Evolutionary conservation across 2,797 vertebrate species (phyloP), one percentile per base, ranked within the genome.

Genomic region (Intellagama lesueurii): DNA sequence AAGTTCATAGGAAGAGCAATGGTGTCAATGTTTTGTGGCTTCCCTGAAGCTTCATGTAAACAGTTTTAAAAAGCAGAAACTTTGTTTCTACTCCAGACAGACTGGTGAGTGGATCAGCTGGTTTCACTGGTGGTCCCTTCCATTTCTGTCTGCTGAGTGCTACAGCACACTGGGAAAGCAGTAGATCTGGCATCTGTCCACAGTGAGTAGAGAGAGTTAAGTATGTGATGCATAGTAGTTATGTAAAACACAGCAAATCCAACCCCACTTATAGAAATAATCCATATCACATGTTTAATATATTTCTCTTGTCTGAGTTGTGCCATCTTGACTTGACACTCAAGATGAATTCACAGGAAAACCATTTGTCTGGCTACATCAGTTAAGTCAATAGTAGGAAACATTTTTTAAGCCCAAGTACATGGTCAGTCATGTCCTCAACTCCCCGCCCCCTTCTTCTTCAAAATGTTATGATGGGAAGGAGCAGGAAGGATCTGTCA

Each of bases 401-500:
- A 83, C 90, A 92, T 88, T 90, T 85, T 90, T 85, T 90, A 89
- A 92, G 77, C 0, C 1, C 75, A 0, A 0, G 85, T 93, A 89
- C 0, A 2, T 86, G 90, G 94, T 92, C 87, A 92, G 88, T 88
- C 88, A 86, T 80, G 88, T 93, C 91, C 92, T 80, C 90, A 90
- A 70, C 56, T 30, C 89, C 73, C 17, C 72, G 12, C 16, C 49
- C 40, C 73, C 64, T 14, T 44, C 30, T n/a, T 92, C 90, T 90
- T 93, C 92, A 19, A 0, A 87, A 91, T 94, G 88, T 93, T 95
- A 95, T 95, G 95, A 96, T 94, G 95, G 94, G 94, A 95, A 94
- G 93, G 94, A 94, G 94, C 84, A 90, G 91, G 94, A 95, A 95
- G 91, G 93, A 95, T 95, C 95, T 96, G 94, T 95, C 95, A 96